Evolutionary conservation across 2,113 vertebrate genomes (phyloP), one percentile per base, ranked within the genome.

Genomic region (Cebidichthys violaceus): DNA sequence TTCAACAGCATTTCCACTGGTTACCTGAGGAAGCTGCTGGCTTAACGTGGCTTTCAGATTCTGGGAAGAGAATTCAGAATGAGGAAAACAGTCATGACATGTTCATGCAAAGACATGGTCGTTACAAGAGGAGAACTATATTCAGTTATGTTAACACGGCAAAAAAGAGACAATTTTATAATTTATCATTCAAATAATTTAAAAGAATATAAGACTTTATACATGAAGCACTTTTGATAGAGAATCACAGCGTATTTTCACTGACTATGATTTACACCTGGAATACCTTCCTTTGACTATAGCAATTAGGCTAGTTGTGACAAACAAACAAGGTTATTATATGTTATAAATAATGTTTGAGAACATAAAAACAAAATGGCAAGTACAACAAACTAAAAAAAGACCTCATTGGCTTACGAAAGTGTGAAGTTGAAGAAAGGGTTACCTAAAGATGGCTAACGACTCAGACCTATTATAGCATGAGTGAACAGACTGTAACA

Each of bases 11-110:
- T 97, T 96, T 80, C 97, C 97, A 65, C 97, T 99, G 87, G 97
- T 96, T 96, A 99, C 96, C 95, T 98, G 97, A 96, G 97, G 96
- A 90, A 97, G 96, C 95, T 97, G 97, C 92, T 98, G 98, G 88
- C 96, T 97, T 93, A 98, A 94, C 41, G 96, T 96, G 89, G 96
- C 96, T 95, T 97, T 98, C 88, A 97, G 93, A 90, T 96, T 97
- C 98, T 98, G 92, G 18, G 10, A 75, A 68, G 82, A 94, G 89
- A 92, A 57, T 43, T 79, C 73, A 22, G 27, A 5, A 87, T 47
- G 80, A 0, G 41, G 41, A 15, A 20, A 78, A 77, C 14, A 22
- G 37, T 27, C 6, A 52, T 37, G 13, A 70, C 45, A 43, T 14
- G 22, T 65, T 54, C 14, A 37, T 18, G 6, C 33, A 67, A 39